Evolutionary conservation across 2,888 invertebrate genomes (phyloP), one percentile per base, ranked within the genome.

Genomic region (Orthosia cruda): DNA sequence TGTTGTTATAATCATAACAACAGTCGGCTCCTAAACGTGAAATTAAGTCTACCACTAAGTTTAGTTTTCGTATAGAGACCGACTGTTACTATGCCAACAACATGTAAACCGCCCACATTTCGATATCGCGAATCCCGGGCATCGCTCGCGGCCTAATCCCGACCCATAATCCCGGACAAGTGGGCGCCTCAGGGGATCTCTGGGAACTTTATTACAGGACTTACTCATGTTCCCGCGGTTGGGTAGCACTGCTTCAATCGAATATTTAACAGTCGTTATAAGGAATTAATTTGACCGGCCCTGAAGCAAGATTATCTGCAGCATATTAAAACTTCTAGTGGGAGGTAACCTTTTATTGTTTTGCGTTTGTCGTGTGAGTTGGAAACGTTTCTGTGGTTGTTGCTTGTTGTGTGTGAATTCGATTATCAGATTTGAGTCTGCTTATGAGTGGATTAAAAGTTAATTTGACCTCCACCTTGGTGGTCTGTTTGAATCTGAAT

Each of bases 161-260:
- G 78, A 87, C 82, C 66, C 74, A 77, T 94, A 96, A 96, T 95
- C 96, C 94, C 83, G 91, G 90, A 91, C 95, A 95, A 96, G 96
- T 95, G 94, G 91, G 84, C 93, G 93, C 94, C 94, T 91, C 93
- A 84, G 90, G 95, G 94, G 94, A 92, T 84, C 87, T 89, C 91
- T 92, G 95, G 94, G 95, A 95, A 95, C 94, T 92, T 93, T 93
- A 94, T 94, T 94, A 92, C 91, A 77, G 89, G 87, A 88, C 85
- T 90, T 90, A 91, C 93, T 90, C 91, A 91, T 87, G 89, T 91
- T 90, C 88, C 81, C 89, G 88, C 82, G 90, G 85, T 78, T 57
- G 67, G 57, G 40, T 74, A 49, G 65, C 69, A 66, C 78, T 70
- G 81, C 67, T 78, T 80, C 84, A 83, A 83, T 89, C 88, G 87